phyloP scores from a whole-genome alignment of 1,140 invertebrate genomes.

The Leptinotarsa texana region DNA sequence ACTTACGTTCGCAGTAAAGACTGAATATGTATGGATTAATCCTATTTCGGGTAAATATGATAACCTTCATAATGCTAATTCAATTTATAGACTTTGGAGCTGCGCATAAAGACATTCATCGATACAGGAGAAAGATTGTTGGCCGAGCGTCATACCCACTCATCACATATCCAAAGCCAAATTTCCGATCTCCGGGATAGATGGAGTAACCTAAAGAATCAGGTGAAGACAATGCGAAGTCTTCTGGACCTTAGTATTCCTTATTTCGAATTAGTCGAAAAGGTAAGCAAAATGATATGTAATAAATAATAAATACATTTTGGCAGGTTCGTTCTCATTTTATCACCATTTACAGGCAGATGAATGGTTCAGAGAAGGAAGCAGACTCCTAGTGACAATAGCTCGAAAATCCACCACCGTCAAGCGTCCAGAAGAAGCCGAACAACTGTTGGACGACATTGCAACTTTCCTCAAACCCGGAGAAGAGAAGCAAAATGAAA shows the following conservation, averaged over 20 bases:
- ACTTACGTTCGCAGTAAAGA: too few species aligned
- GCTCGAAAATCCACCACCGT: constrained; percentile 70
- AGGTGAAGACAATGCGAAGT: constrained; percentile 68
- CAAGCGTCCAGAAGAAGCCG: constrained; percentile 64
- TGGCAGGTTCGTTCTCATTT: not conserved
- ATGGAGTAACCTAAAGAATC: constrained; percentile 73
- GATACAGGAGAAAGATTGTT: constrained; percentile 71
- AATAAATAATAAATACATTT: not conserved
- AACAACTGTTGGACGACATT: constrained; percentile 66
- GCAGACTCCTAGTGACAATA: constrained; percentile 70
- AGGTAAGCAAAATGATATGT: constrained; percentile 48
- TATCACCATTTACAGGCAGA: constrained; percentile 60
- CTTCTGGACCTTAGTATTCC: constrained; percentile 61
- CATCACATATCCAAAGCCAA: constrained; percentile 65
- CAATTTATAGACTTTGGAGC: constrained; percentile 67
- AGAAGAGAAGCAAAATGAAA: constrained; percentile 68
- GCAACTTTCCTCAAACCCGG: constrained; percentile 70
- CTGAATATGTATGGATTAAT: too few species aligned
- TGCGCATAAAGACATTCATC: constrained; percentile 74
- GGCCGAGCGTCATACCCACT: constrained; percentile 62
- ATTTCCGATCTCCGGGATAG: constrained; percentile 69
- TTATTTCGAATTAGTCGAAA: constrained; percentile 63
- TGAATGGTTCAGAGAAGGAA: constrained; percentile 75
- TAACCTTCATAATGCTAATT: not conserved
- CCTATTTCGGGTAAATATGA: not conserved